A percentile compares a stretch with the other conserved stretches of the same genome.
Conservation (phyloP, 2,113 vertebrate species). For the Perognathus longimembris region DNA sequence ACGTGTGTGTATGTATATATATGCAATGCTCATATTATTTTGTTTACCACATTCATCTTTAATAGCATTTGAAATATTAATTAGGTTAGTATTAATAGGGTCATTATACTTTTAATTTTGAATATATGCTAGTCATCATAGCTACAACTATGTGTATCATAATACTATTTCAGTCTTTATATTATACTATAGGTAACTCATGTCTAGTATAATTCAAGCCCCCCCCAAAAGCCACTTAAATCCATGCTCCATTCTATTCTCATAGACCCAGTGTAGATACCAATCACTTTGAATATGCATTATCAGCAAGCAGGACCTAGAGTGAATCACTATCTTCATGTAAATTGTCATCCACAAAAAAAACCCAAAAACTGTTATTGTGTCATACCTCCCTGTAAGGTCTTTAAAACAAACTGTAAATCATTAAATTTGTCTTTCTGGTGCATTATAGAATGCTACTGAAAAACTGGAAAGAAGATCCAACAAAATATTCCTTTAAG, state of each 20-base stretch:
- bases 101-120: not conserved
- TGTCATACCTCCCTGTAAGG: not conserved
- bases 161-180: not conserved
- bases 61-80: not conserved
- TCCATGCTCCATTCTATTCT: not conserved
- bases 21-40: not conserved
- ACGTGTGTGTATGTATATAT: too few relatives aligned
- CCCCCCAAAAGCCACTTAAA: not conserved
- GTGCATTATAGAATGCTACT: not conserved
- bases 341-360: too few relatives aligned
- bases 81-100: not conserved
- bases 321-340: not conserved
- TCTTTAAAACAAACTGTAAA: not conserved
- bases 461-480: not conserved
- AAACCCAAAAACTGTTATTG: not conserved
- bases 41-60: conserved; percentile 4
- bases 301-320: not conserved
- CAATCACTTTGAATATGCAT: not conserved
- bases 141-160: not conserved
- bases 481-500: too few relatives aligned
- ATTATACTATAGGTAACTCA: not conserved
- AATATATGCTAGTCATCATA: not conserved
- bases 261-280: not conserved
- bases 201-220: not conserved
- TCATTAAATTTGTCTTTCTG: not conserved